These are phyloP conservation scores for Caenorhabditis sp. DNA, from an alignment of 2,888 invertebrate species.

Conservation along the genomic window DNA sequence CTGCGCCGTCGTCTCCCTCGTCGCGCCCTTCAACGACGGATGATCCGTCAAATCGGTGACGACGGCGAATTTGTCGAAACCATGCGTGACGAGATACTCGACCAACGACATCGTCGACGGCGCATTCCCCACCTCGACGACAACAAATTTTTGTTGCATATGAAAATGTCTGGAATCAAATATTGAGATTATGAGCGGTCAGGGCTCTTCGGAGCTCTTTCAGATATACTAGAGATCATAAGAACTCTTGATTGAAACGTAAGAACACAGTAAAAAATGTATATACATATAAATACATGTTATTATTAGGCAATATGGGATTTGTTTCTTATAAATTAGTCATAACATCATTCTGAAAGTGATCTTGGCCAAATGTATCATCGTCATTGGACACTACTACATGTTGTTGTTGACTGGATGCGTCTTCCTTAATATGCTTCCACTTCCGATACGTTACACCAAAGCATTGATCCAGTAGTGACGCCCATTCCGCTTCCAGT, in stretches of 20 bases:
- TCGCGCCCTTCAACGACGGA: conserved; percentile 49
- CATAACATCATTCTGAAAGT: conserved; percentile 33
- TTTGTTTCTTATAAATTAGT: conserved; percentile 10
- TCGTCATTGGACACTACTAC: not conserved
- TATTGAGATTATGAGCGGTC: conserved; percentile 18
- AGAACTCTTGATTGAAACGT: conserved; percentile 8
- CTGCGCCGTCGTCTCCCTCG: conserved; percentile 14
- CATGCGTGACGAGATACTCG: conserved; percentile 52
- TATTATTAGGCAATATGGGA: not conserved
- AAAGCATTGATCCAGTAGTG: conserved; percentile 34
- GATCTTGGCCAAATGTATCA: conserved; percentile 18
- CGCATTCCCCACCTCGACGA: conserved; percentile 50
- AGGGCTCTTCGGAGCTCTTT: no score
- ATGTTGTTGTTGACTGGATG: not conserved
- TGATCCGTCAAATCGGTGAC: conserved; percentile 49
- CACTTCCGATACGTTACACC: conserved; percentile 45
- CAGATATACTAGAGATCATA: no score
- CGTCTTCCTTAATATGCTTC: conserved; percentile 40
- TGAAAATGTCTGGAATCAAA: not conserved
- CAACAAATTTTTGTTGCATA: conserved; percentile 53
- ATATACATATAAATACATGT: no score
- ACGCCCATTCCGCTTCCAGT: conserved; percentile 37
- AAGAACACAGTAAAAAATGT: not conserved
- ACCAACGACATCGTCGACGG: conserved; percentile 52
- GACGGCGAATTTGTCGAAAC: conserved; percentile 54